phyloP scores from a whole-genome alignment of 1,140 invertebrate genomes.

The Tetramorium alpestre region DNA sequence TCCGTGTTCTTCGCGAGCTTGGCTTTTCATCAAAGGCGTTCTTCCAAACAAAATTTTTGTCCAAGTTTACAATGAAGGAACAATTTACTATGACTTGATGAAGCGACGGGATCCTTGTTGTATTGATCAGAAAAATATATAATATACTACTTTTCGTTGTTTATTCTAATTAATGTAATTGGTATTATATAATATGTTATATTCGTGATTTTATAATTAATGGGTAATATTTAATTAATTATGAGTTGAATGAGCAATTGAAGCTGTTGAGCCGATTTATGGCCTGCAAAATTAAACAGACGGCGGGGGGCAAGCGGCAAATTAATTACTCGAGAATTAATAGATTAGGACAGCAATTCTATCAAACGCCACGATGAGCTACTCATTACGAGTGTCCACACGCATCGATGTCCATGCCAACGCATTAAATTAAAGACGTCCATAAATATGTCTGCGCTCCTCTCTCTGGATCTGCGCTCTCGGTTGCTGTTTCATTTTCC shows the following conservation, averaged over 20 bases:
- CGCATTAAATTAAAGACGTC: constrained; percentile 51
- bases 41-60: neutral
- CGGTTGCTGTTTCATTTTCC: constrained; percentile 25
- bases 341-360: constrained; percentile 3
- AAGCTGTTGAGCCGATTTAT: neutral
- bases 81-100: neutral
- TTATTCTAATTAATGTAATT: neutral
- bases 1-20: neutral
- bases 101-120: neutral
- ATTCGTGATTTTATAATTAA: neutral
- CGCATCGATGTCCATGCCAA: constrained; percentile 35
- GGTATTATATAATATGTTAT: neutral
- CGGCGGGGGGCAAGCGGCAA: neutral
- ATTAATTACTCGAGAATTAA: constrained; percentile 39
- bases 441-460: constrained; percentile 26
- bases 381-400: constrained; percentile 21
- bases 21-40: neutral
- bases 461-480: neutral
- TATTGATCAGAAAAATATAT: neutral
- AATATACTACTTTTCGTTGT: neutral
- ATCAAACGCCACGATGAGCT: neutral
- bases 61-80: neutral
- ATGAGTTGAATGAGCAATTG: neutral
- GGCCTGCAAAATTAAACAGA: neutral
- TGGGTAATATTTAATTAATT: neutral